A percentile compares a stretch with the other conserved stretches of the same genome.
Conservation (phyloP, 2,113 vertebrate species). For the Esox niger region DNA sequence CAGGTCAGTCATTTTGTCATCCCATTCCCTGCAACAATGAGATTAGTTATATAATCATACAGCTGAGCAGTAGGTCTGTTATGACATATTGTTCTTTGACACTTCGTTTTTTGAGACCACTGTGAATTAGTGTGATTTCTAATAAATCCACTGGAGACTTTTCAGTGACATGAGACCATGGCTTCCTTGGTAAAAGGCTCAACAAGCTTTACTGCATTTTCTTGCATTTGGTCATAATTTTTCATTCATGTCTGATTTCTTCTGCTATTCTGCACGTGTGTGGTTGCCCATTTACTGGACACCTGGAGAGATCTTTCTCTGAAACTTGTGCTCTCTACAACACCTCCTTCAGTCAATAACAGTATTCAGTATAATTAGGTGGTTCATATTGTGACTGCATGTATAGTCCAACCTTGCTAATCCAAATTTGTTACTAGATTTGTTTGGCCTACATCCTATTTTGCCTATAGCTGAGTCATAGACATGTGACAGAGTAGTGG, state of each 20-base stretch:
- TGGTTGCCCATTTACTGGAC: background rate
- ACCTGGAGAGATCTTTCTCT: too few relatives aligned
- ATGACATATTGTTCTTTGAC: background rate
- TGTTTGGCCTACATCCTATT: background rate
- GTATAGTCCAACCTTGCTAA: background rate
- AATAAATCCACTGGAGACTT: background rate
- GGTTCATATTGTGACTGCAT: background rate
- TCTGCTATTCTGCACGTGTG: background rate
- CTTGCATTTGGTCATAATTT: background rate
- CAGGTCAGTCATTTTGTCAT: background rate
- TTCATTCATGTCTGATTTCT: background rate
- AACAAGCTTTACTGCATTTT: background rate
- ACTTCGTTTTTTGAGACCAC: background rate
- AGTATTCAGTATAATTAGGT: background rate
- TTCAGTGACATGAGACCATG: background rate
- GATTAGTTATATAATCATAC: background rate
- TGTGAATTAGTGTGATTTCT: background rate
- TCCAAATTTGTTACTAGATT: conserved; percentile 1
- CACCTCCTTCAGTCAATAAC: background rate
- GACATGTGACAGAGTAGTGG: background rate
- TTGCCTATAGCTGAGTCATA: background rate
- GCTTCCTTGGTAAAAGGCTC: background rate
- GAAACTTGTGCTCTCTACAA: too few relatives aligned
- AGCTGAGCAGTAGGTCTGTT: background rate
- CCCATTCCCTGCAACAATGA: background rate